Evolutionary conservation across 1,140 invertebrate species (phyloP).

Genomic region (Lineus longissimus): DNA sequence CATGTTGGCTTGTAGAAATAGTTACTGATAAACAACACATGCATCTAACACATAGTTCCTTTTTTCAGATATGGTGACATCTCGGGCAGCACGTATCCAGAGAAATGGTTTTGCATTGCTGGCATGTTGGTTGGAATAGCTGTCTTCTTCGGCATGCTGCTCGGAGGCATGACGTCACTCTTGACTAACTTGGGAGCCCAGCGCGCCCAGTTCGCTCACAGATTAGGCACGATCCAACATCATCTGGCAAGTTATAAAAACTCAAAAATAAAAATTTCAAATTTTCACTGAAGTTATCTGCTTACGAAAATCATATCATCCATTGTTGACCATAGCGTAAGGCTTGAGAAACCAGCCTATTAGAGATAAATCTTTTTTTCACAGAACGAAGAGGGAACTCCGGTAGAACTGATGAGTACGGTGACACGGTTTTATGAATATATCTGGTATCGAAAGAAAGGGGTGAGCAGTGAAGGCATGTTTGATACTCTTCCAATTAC

Average conservation of each 20-base stretch:
- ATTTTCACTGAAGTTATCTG: background rate
- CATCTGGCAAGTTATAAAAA: constrained; percentile 4
- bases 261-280: background rate
- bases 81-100: background rate
- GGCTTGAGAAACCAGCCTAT: too few relatives aligned
- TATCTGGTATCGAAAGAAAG: background rate
- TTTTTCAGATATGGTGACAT: constrained; percentile 8
- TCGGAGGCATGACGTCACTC: background rate
- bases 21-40: background rate
- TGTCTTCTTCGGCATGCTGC: constrained; percentile 7
- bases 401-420: background rate
- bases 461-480: background rate
- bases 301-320: background rate
- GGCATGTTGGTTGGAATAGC: constrained; percentile 4
- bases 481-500: background rate
- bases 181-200: background rate
- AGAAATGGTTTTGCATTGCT: background rate
- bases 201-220: background rate
- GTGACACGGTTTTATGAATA: background rate
- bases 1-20: background rate
- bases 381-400: too few relatives aligned
- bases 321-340: too few relatives aligned
- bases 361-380: too few relatives aligned
- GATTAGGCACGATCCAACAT: background rate
- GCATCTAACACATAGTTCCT: background rate